These are phyloP conservation scores for Gymnogyps californianus DNA, from an alignment of 2,113 vertebrate genomes.

Conservation along the genomic window DNA sequence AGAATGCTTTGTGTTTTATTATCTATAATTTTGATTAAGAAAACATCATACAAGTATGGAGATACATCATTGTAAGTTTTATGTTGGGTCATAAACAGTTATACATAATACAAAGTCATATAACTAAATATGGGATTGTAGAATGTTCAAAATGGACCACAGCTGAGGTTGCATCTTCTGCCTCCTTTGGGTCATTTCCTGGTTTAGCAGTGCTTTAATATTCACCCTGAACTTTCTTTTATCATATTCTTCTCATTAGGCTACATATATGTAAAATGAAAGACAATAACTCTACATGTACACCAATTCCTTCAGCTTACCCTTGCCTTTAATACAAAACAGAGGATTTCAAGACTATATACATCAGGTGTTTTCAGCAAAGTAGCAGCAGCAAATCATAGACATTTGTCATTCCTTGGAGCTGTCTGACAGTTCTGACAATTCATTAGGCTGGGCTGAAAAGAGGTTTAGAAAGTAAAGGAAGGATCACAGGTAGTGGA, in stretches of 20 bases:
- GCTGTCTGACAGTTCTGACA: slow-evolving; percentile 85
- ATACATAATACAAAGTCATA: background rate
- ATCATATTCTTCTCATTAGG: background rate
- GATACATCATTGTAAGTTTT: background rate
- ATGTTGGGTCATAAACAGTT: background rate
- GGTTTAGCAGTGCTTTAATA: background rate
- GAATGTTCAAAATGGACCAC: background rate
- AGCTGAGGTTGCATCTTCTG: background rate
- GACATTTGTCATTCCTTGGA: slow-evolving; percentile 85
- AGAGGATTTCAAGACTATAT: slow-evolving; percentile 72
- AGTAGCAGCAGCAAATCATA: slow-evolving; percentile 81
- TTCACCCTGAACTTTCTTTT: background rate
- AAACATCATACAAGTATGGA: background rate
- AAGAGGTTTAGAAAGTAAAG: slow-evolving; percentile 80
- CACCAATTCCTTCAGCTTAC: slow-evolving; percentile 70
- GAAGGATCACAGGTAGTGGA: slow-evolving; percentile 74
- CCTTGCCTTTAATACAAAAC: slow-evolving; percentile 74
- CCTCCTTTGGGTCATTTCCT: background rate
- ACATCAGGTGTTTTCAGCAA: slow-evolving; percentile 80
- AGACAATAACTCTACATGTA: slow-evolving; percentile 61
- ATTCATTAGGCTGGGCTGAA: slow-evolving; percentile 83
- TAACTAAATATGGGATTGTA: background rate
- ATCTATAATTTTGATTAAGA: background rate
- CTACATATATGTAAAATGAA: background rate
- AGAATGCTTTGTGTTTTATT: slow-evolving; percentile 4